Evolutionary conservation across 2,888 invertebrate genomes (phyloP).

Genomic region (Dorcus parallelipipedus): DNA sequence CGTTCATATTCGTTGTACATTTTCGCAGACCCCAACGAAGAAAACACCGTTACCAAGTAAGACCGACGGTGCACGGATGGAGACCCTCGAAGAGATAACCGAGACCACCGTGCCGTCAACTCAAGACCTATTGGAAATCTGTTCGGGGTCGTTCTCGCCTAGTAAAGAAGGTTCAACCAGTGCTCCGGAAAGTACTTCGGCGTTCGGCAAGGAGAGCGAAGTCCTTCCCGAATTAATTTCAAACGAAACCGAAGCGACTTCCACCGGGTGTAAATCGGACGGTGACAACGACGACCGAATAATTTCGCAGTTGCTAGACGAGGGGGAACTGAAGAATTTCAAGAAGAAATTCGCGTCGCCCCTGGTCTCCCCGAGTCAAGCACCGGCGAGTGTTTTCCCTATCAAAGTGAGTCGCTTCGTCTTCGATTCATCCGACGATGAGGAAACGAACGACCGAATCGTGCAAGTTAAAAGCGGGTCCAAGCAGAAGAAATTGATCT

Average conservation of each 20-base stretch:
- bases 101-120: slow-evolving; percentile 26
- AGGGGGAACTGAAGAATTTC: slow-evolving; percentile 40
- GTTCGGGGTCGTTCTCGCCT: slow-evolving; percentile 40
- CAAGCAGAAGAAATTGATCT: slow-evolving; percentile 47
- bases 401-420: slow-evolving; percentile 13
- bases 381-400: background rate
- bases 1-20: no score
- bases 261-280: slow-evolving; percentile 17
- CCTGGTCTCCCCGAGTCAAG: slow-evolving; percentile 12
- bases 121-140: slow-evolving; percentile 42
- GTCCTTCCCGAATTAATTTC: background rate
- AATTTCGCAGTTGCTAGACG: slow-evolving; percentile 40
- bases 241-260: no score
- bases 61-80: no score
- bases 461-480: slow-evolving; percentile 29
- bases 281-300: slow-evolving; percentile 38
- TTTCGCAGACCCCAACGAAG: no score
- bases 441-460: slow-evolving; percentile 37
- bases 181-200: background rate
- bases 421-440: slow-evolving; percentile 42
- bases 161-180: background rate
- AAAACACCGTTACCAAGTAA: no score
- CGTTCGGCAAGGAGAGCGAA: slow-evolving; percentile 1
- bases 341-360: slow-evolving; percentile 39
- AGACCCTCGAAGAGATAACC: no score